These are phyloP conservation scores for Mastigias papua DNA, from an alignment of 30 jellyfish, hydroid and myxozoan species.

Conservation along the genomic window DNA sequence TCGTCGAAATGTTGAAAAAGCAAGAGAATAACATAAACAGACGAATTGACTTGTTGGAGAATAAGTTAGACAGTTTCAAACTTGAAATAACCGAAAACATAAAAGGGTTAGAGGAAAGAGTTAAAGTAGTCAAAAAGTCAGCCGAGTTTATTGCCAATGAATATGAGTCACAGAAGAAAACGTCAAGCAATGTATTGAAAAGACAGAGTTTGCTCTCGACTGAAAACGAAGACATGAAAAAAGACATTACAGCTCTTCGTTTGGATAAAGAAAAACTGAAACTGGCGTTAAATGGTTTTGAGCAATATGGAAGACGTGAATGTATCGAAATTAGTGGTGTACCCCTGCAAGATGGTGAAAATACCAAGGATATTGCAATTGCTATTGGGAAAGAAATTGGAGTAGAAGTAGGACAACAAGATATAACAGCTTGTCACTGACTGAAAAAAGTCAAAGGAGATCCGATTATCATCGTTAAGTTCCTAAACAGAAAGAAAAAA, in stretches of 20 bases:
- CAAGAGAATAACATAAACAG: conserved; percentile 15
- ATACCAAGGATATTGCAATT: conserved; percentile 12
- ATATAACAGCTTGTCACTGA: conserved; percentile 44
- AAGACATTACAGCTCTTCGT: not conserved
- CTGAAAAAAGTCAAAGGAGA: not conserved
- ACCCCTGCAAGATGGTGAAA: conserved; percentile 25
- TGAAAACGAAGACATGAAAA: not conserved
- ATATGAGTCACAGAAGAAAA: conserved; percentile 5
- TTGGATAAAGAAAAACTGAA: not conserved
- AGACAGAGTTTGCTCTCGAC: not conserved
- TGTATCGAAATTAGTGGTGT: conserved; percentile 26
- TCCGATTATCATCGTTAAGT: not conserved
- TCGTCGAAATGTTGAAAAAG: not conserved
- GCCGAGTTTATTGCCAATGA: conserved; percentile 15
- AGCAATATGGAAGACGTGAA: conserved; percentile 44
- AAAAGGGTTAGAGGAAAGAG: conserved; percentile 4
- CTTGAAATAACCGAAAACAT: conserved; percentile 12
- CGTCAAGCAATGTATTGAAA: not conserved
- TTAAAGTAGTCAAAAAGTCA: conserved; percentile 16
- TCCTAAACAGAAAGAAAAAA: conserved; percentile 6
- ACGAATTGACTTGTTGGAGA: not conserved
- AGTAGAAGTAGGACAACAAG: conserved; percentile 5
- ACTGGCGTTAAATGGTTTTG: not conserved
- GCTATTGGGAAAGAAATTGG: conserved; percentile 25
- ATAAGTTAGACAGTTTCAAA: not conserved